A percentile compares a stretch with the other conserved stretches of the same genome.
phyloP scores from a whole-genome alignment of 2,797 vertebrate genomes.

The Rousettus madagascariensis region DNA sequence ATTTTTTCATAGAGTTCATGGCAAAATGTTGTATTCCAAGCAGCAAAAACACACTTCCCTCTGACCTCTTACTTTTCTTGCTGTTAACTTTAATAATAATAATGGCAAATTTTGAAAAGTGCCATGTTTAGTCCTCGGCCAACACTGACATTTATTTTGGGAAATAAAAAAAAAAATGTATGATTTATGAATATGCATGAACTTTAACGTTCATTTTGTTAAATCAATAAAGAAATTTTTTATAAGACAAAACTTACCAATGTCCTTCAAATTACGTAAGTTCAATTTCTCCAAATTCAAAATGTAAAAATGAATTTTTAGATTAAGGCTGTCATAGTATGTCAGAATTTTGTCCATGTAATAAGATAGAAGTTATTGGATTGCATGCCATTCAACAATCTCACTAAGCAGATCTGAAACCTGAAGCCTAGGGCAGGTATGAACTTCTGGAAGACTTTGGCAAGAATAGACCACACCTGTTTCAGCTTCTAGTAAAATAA shows the following conservation, averaged over 20 bases:
- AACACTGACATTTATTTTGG: background rate
- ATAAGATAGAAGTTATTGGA: slow-evolving; percentile 58
- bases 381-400: slow-evolving; percentile 24
- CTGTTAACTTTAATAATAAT: background rate
- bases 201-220: background rate
- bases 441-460: slow-evolving; percentile 64
- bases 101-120: background rate
- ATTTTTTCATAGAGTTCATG: slow-evolving; percentile 53
- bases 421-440: slow-evolving; percentile 55
- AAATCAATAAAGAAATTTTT: background rate
- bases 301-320: background rate
- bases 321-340: slow-evolving; percentile 3
- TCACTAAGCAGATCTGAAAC: slow-evolving; percentile 57
- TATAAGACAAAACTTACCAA: background rate
- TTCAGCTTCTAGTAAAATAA: slow-evolving; percentile 57
- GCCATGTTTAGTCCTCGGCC: background rate
- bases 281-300: background rate
- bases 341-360: background rate
- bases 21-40: slow-evolving; percentile 33
- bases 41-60: slow-evolving; percentile 28
- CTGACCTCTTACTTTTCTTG: slow-evolving; percentile 34
- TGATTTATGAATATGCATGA: background rate
- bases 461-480: slow-evolving; percentile 70
- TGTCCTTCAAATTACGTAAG: background rate
- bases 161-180: background rate